Conservation (phyloP, 2,113 vertebrate genomes). For the Calidris pygmaea region DNA sequence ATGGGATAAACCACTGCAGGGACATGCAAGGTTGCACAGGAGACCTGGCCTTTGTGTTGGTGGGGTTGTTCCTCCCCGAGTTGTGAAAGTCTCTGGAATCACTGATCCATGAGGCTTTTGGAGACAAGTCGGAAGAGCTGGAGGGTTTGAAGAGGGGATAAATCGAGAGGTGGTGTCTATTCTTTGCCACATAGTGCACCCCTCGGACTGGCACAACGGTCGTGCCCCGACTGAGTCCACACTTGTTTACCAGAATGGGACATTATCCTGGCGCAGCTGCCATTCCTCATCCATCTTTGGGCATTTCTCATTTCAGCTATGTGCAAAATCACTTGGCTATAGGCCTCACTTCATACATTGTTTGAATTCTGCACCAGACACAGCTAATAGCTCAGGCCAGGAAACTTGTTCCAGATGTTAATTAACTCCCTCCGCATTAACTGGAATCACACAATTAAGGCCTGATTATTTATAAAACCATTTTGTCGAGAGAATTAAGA, state of each 20-base stretch:
- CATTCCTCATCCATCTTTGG: not conserved
- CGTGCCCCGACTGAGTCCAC: not conserved
- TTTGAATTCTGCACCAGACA: slow-evolving; percentile 41
- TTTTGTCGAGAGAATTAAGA: slow-evolving; percentile 24
- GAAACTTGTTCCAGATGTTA: slow-evolving; percentile 64
- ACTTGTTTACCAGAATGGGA: not conserved
- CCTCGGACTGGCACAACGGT: not conserved
- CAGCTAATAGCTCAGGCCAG: not conserved
- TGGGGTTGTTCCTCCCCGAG: not conserved
- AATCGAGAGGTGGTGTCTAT: not conserved
- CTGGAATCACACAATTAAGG: slow-evolving; percentile 26
- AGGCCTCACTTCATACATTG: not conserved
- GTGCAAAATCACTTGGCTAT: not conserved
- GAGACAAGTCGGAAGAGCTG: not conserved
- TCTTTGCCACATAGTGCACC: not conserved
- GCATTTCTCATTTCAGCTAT: slow-evolving; percentile 3
- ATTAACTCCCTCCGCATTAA: slow-evolving; percentile 38
- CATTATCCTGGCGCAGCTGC: not conserved
- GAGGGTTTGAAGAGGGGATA: not conserved
- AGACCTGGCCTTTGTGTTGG: not conserved
- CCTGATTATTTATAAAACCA: slow-evolving; percentile 44
- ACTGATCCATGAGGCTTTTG: not conserved
- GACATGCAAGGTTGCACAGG: not conserved
- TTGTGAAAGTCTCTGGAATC: not conserved
- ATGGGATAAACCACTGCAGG: not conserved